Percentiles rank a stretch among this genome's conserved stretches.
Conservation (phyloP, 2,797 vertebrate genomes). For the Lophotriccus pileatus region DNA sequence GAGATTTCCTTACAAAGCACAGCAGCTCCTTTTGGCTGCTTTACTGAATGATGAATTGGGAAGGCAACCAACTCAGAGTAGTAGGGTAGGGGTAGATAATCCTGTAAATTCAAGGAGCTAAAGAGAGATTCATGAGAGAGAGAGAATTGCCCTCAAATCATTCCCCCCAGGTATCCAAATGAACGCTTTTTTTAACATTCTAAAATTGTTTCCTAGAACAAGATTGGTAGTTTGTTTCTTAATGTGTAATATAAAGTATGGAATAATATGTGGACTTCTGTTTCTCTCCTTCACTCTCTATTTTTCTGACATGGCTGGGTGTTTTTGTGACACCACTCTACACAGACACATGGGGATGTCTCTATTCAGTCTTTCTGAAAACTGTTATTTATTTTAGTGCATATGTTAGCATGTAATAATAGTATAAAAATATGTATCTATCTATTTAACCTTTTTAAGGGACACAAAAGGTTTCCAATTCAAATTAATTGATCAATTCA, state of each 20-base stretch:
- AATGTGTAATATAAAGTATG: not conserved
- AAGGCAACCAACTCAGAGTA: not conserved
- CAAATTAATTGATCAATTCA: not conserved
- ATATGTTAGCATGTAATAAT: not conserved
- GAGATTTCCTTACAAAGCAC: not conserved
- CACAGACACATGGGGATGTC: not conserved
- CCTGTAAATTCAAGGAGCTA: not conserved
- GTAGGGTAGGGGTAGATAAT: not conserved
- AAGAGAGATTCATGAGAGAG: not conserved
- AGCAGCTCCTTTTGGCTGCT: not conserved
- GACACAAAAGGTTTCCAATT: not conserved
- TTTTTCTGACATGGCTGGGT: not conserved
- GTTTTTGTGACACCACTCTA: not conserved
- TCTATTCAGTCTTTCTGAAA: not conserved
- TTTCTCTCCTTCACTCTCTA: not conserved
- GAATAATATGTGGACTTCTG: not conserved
- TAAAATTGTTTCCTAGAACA: not conserved
- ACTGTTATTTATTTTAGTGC: not conserved
- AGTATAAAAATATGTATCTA: not conserved
- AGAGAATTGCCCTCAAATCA: not conserved
- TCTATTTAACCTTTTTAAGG: not conserved
- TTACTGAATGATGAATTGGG: not conserved
- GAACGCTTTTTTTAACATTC: not conserved
- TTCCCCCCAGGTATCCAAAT: not conserved
- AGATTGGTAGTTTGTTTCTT: not conserved